Conservation (phyloP, 2,888 invertebrate genomes). For the Hypomecis punctinalis region DNA sequence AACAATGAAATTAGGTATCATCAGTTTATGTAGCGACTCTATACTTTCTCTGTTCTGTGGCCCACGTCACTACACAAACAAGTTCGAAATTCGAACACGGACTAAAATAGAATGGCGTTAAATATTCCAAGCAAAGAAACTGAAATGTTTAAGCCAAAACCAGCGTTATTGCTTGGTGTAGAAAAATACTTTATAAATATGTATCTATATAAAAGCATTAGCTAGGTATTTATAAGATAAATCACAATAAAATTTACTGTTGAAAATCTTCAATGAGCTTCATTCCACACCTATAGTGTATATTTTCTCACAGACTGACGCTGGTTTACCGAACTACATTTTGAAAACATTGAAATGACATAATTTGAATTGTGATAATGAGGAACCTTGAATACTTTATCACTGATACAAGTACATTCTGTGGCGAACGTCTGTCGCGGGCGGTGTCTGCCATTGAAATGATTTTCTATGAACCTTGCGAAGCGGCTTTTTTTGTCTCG, state of each 20-base stretch:
- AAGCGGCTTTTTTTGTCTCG: slow-evolving; percentile 23
- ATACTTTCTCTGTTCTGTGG: slow-evolving; percentile 3
- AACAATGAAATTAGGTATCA: no score
- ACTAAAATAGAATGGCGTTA: not conserved
- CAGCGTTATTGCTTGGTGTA: not conserved
- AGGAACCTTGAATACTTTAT: not conserved
- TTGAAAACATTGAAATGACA: not conserved
- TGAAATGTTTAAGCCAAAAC: not conserved
- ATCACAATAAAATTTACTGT: not conserved
- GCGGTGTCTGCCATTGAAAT: slow-evolving; percentile 25
- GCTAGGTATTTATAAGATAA: not conserved
- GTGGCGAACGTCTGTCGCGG: slow-evolving; percentile 19
- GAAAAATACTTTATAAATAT: not conserved
- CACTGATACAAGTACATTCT: not conserved
- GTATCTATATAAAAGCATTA: no score
- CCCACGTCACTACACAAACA: not conserved
- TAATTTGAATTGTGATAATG: not conserved
- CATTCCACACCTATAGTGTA: not conserved
- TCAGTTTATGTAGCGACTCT: not conserved
- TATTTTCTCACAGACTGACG: no score
- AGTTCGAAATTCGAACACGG: slow-evolving; percentile 1
- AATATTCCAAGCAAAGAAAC: not conserved
- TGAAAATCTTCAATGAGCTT: not conserved
- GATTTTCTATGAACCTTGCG: slow-evolving; percentile 22
- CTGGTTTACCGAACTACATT: no score